Evolutionary conservation across 2,888 invertebrate species (phyloP), one percentile per base, ranked within the genome.

Genomic region (Podabrus alpinus): DNA sequence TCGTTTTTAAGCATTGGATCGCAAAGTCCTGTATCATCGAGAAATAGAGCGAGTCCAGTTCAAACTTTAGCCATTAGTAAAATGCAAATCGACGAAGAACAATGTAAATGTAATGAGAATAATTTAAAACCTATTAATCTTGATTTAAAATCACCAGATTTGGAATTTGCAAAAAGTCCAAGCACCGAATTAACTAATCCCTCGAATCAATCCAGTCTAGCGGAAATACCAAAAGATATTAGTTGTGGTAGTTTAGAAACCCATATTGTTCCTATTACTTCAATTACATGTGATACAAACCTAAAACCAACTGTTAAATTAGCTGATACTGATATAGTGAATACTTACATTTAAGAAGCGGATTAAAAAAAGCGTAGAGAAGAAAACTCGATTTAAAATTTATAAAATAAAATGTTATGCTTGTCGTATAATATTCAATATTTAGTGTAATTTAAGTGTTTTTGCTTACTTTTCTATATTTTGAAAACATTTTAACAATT

Each of bases 141-240:
- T 29, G 77, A 76, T 15, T 7, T 73, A 10, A 83, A 80, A 76
- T 85, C 85, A 3, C 85, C 85, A 5, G 85, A 85, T 70, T 81
- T 78, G 15, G 84, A 83, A 45, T 78, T 77, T 60, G 72, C 81
- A 29, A 85, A 85, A 71, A 85, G 85, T 71, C 85, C 86, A 11
- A 85, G 85, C 71, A 85, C 86, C 5, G 86, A 86, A 78, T 82
- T 85, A 71, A 86, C 85, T 10, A 83, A 82, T 68, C 81, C 84
- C 9, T 81, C 82, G 15, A 73, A 73, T 71, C 73, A 68, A 69
- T 73, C 76, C 13, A 76, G 66, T 25, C 71, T 69, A 15, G 59
- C 72, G 29, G 75, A 75, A 72, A 24, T 29, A 45, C 62, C 72
- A 4, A 72, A 62, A 68, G 70, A 72, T 69, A 59, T 24, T 17